These are phyloP conservation scores for Ceraclea dissimilis DNA, from an alignment of 2,888 invertebrate genomes.

Conservation along the genomic window DNA sequence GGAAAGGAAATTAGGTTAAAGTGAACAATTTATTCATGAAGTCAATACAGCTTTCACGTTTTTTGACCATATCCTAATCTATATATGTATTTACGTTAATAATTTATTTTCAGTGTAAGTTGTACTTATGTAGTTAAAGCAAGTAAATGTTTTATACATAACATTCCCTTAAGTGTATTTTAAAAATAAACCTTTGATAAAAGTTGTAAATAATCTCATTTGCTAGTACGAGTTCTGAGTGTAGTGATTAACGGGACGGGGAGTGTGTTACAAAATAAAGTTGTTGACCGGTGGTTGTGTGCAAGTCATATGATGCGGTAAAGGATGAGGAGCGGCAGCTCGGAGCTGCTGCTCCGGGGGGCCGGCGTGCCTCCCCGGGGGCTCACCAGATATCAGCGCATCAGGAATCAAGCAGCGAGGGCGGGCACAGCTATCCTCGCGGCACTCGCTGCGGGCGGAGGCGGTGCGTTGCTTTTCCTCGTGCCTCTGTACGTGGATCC, in stretches of 20 bases:
- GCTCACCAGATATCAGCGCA: constrained; percentile 37
- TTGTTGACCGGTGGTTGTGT: neutral
- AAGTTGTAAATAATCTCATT: too few relatives aligned
- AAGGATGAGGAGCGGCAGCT: constrained; percentile 25
- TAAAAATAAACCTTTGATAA: too few relatives aligned
- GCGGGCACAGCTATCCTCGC: constrained; percentile 35
- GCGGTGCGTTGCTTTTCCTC: constrained; percentile 44
- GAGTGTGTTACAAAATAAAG: neutral
- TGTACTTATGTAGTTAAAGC: neutral
- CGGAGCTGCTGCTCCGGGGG: constrained; percentile 26
- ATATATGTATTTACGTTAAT: neutral
- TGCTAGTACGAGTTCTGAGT: too few relatives aligned
- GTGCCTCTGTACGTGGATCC: constrained; percentile 48
- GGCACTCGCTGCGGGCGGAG: constrained; percentile 42
- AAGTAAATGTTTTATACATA: neutral
- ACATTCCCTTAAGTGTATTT: neutral
- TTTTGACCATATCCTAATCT: too few relatives aligned
- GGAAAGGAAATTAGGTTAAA: too few relatives aligned
- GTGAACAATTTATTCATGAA: too few relatives aligned
- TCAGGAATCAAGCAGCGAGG: constrained; percentile 44
- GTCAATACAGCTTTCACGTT: too few relatives aligned
- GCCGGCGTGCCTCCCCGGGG: constrained; percentile 40
- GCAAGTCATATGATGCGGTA: constrained; percentile 15
- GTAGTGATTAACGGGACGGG: neutral
- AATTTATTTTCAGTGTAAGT: neutral